Percentiles rank a stretch among this genome's conserved stretches.
phyloP scores from a whole-genome alignment of 1,140 invertebrate species.

The Nasonia longicornis region DNA sequence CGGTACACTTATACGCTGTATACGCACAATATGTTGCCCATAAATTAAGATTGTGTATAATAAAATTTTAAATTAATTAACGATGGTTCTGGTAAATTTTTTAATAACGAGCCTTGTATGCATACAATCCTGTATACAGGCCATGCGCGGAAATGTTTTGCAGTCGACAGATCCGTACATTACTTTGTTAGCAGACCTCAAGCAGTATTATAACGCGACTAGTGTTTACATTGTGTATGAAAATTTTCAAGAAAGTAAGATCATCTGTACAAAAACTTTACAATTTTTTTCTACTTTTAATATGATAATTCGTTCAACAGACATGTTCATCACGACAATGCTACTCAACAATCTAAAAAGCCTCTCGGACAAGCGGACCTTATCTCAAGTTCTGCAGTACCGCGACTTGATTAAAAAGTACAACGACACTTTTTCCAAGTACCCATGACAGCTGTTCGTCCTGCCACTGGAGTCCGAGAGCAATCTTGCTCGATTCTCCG shows the following conservation, averaged over 20 bases:
- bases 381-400: constrained; percentile 12
- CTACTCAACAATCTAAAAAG: background rate
- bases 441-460: constrained; percentile 34
- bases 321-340: constrained; percentile 11
- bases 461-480: constrained; percentile 11
- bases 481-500: constrained; percentile 12
- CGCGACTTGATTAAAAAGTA: constrained; percentile 12
- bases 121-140: too few species aligned
- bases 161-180: background rate
- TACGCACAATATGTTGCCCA: too few species aligned
- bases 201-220: constrained; percentile 37
- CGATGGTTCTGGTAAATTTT: too few species aligned
- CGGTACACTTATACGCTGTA: too few species aligned
- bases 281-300: background rate
- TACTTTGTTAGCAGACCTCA: constrained; percentile 8
- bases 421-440: constrained; percentile 21
- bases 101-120: too few species aligned
- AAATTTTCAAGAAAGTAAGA: constrained; percentile 23
- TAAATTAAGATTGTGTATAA: too few species aligned
- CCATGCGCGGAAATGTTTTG: too few species aligned
- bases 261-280: too few species aligned
- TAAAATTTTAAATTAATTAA: too few species aligned
- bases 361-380: background rate
- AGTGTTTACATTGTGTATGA: constrained; percentile 29
- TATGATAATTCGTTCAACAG: background rate